phyloP scores from a whole-genome alignment of 2,888 invertebrate genomes.

The Biston betularia region DNA sequence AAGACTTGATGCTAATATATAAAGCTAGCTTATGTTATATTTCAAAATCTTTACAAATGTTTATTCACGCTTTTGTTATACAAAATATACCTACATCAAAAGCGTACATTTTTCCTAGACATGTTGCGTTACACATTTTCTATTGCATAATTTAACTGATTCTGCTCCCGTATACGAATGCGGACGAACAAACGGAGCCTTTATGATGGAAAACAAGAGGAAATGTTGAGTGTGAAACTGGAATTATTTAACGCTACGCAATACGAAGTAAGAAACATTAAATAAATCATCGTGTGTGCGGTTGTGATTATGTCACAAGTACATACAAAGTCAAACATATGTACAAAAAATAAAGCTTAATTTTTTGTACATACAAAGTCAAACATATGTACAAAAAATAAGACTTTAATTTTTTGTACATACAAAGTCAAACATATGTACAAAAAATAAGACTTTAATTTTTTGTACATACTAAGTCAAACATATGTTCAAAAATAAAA shows the following conservation, averaged over 20 bases:
- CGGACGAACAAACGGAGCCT: not conserved
- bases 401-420: too few relatives aligned
- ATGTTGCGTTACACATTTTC: slow-evolving; percentile 10
- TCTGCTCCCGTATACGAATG: slow-evolving; percentile 2
- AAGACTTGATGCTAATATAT: too few relatives aligned
- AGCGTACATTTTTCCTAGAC: slow-evolving; percentile 7
- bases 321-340: too few relatives aligned
- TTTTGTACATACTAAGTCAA: too few relatives aligned
- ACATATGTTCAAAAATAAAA: not conserved
- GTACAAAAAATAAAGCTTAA: too few relatives aligned
- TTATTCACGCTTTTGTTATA: not conserved
- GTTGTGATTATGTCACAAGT: not conserved
- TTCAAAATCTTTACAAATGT: not conserved
- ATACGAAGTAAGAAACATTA: not conserved
- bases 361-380: too few relatives aligned
- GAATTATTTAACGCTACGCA: slow-evolving; percentile 9
- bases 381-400: too few relatives aligned
- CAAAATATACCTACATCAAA: slow-evolving; percentile 3
- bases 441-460: too few relatives aligned
- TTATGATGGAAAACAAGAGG: slow-evolving; percentile 23
- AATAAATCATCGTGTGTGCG: not conserved
- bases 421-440: too few relatives aligned
- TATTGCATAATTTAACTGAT: slow-evolving; percentile 19
- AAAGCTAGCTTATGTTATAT: not conserved
- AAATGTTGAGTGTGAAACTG: slow-evolving; percentile 8